Conservation (phyloP, 2,113 vertebrate species). For the Quiscalus mexicanus region DNA sequence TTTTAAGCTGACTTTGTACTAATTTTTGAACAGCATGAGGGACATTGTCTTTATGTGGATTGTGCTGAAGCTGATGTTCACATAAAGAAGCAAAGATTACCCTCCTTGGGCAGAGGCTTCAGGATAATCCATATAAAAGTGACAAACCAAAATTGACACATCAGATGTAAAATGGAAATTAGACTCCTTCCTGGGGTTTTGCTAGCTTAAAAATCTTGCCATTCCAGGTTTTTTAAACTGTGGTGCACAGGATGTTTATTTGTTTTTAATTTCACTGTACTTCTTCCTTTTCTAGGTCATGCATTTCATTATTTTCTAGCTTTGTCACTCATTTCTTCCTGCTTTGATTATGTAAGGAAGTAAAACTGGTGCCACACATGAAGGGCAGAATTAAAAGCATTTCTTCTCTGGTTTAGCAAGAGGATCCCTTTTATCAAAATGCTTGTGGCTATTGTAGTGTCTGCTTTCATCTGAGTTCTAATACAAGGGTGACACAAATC, state of each 20-base stretch:
- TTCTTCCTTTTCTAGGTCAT: neutral
- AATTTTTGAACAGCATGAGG: neutral
- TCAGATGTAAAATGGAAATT: neutral
- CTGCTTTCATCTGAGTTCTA: neutral
- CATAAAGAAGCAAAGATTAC: neutral
- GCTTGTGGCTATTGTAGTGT: neutral
- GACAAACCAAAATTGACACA: neutral
- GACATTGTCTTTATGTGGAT: neutral
- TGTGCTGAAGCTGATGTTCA: neutral
- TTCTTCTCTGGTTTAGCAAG: neutral
- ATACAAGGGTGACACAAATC: neutral
- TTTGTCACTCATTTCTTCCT: neutral
- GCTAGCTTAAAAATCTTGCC: neutral
- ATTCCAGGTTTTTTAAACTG: neutral
- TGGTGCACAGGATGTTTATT: neutral
- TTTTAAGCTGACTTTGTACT: neutral
- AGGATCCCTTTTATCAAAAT: neutral
- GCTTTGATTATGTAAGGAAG: neutral
- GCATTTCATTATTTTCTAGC: neutral
- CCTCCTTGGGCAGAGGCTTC: neutral
- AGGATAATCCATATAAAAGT: neutral
- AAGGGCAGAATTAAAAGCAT: neutral
- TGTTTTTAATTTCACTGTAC: neutral
- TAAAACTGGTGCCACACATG: neutral
- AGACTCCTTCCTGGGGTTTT: neutral